phyloP scores from a whole-genome alignment of 2,888 invertebrate species.

The Alentia gelatinosa region DNA sequence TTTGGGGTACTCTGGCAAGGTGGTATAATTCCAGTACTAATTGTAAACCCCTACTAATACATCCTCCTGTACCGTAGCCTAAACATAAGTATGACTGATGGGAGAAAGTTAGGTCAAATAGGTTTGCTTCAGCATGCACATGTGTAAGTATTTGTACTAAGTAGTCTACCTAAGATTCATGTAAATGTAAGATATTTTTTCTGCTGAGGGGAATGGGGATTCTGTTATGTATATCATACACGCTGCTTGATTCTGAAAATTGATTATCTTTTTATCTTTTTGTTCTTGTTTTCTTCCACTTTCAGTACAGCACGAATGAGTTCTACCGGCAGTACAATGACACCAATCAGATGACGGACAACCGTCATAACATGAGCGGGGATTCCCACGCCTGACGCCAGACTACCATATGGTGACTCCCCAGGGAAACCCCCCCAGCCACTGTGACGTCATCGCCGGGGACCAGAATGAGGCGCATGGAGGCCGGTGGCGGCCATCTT shows the following conservation, averaged over 20 bases:
- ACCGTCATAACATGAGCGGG: conserved; percentile 37
- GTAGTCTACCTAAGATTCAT: background rate
- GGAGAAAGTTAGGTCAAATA: background rate
- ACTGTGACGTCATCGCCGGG: conserved; percentile 37
- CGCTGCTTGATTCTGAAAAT: no score
- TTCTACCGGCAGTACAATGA: conserved; percentile 66
- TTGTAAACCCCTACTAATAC: background rate
- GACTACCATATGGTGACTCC: conserved; percentile 44
- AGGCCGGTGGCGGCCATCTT: conserved; percentile 45
- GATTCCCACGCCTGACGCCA: conserved; percentile 50
- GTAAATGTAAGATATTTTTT: background rate
- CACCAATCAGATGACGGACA: conserved; percentile 51
- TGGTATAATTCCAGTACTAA: background rate
- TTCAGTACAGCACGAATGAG: conserved; percentile 65
- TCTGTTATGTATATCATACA: no score
- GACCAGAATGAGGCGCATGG: background rate
- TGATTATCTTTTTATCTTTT: no score
- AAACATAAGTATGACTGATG: background rate
- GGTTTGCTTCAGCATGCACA: background rate
- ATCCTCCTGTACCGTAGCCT: background rate
- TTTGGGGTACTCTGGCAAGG: no score
- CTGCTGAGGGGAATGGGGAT: no score
- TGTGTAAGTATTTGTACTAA: background rate
- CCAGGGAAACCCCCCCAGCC: conserved; percentile 15
- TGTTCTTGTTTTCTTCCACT: background rate